Evolutionary conservation across 2,888 invertebrate species (phyloP).

Genomic region (Lissonota sp.): DNA sequence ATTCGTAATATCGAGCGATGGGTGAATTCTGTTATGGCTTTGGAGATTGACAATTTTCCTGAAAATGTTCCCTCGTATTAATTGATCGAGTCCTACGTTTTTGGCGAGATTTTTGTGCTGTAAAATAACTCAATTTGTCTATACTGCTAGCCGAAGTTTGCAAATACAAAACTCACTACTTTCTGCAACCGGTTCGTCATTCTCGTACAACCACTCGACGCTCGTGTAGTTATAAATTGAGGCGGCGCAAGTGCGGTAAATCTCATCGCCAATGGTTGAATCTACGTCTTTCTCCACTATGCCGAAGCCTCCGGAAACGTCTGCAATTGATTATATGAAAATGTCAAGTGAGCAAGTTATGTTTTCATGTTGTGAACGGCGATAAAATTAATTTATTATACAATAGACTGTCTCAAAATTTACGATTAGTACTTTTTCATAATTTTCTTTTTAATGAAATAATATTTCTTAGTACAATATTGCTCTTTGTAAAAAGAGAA

Average conservation of each 20-base stretch:
- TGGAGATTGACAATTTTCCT: conserved; percentile 70
- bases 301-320: conserved; percentile 83
- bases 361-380: too few relatives aligned
- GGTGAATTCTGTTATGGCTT: conserved; percentile 78
- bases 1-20: conserved; percentile 79
- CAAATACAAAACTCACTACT: conserved; percentile 66
- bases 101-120: background rate
- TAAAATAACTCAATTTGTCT: too few relatives aligned
- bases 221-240: conserved; percentile 84
- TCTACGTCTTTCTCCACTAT: conserved; percentile 76
- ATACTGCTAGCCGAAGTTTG: too few relatives aligned
- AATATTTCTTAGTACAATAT: too few relatives aligned
- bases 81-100: background rate
- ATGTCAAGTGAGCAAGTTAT: too few relatives aligned
- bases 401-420: too few relatives aligned
- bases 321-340: conserved; percentile 74
- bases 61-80: conserved; percentile 37
- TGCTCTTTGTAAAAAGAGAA: too few relatives aligned
- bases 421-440: too few relatives aligned
- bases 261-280: conserved; percentile 85
- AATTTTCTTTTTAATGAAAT: too few relatives aligned
- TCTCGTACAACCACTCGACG: conserved; percentile 84
- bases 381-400: too few relatives aligned
- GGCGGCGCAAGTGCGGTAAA: conserved; percentile 86
- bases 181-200: conserved; percentile 64